Evolutionary conservation across 2,797 vertebrate genomes (phyloP), one percentile per base, ranked within the genome.

Genomic region (Ceryle rudis): DNA sequence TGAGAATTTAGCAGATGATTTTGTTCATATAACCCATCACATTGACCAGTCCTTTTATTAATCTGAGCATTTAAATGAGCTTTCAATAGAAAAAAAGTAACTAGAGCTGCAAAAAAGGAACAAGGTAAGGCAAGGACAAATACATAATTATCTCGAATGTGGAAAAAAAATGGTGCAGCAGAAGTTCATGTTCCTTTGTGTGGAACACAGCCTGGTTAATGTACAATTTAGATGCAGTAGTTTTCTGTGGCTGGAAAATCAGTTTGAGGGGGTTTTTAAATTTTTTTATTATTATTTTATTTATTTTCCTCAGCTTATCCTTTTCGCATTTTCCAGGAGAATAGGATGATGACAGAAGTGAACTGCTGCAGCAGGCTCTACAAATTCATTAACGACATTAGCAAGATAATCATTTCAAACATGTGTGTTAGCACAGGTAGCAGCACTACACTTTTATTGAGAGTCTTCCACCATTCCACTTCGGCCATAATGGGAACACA

Each of bases 111-210:
- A 96, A 88, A 54, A 94, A 85, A 86, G 62, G 77, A 83, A 31
- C 60, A 95, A 97, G 89, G 87, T 94, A 97, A 97, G 81, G 69
- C 90, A 97, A 97, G 95, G 96, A 95, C 95, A 98, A 97, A 95
- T 89, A 67, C 73, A 90, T 96, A 97, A 97, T 97, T 97, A 97
- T 87, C 79, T 85, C 54, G 39, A 95, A 90, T 71, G 92, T 86
- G 83, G 19, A 62, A 61, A 72, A 65, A 77, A 87, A 70, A n/a
- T 25, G 58, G 84, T 95, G 77, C 65, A 91, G 71, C 81, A 96
- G 89, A 96, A 93, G 93, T 95, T 94, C 91, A 81, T 70, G 83
- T 93, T 89, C 66, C 84, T 90, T 67, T 96, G 62, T 89, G 75
- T 95, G 95, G 83, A 95, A 93, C 87, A 62, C 54, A 85, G 90